Percentiles rank a stretch among this genome's conserved stretches.
These are phyloP conservation scores for Papilio polytes DNA, from an alignment of 1,140 invertebrate genomes.

Conservation along the genomic window DNA sequence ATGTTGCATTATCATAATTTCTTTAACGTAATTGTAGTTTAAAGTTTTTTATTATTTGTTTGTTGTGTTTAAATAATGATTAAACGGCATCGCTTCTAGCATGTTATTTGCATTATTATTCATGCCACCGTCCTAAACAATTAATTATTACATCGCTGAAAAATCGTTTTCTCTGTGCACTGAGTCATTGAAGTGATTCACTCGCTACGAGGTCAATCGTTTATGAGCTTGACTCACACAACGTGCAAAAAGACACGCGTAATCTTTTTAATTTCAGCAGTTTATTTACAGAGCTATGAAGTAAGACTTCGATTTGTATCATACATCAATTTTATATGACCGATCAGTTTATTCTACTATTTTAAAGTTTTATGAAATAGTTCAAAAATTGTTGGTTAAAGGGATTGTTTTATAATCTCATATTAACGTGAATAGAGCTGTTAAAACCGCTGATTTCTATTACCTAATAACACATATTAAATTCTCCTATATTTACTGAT, in stretches of 20 bases:
- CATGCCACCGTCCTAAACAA: constrained; percentile 1
- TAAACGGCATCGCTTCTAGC: too few species aligned
- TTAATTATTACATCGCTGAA: constrained; percentile 16
- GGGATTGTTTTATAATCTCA: background rate
- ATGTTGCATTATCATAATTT: too few species aligned
- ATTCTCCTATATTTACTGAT: too few species aligned
- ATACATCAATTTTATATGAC: background rate
- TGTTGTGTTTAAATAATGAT: too few species aligned
- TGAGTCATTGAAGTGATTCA: constrained; percentile 36
- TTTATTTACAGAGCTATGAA: constrained; percentile 8
- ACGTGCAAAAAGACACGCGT: background rate
- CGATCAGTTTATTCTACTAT: background rate
- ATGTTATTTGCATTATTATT: background rate
- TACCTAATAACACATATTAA: too few species aligned
- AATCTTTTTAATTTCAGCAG: constrained; percentile 4
- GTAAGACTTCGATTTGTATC: constrained; percentile 10
- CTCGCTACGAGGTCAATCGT: constrained; percentile 7
- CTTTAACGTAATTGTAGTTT: too few species aligned
- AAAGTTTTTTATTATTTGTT: too few species aligned
- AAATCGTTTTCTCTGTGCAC: constrained; percentile 28
- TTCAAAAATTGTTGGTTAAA: background rate
- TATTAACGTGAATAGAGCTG: too few species aligned
- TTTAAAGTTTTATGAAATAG: background rate
- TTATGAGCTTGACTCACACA: constrained; percentile 20
- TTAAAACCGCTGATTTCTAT: background rate